Conservation (phyloP, 2,113 vertebrate genomes). For the Laterallus jamaicensis region DNA sequence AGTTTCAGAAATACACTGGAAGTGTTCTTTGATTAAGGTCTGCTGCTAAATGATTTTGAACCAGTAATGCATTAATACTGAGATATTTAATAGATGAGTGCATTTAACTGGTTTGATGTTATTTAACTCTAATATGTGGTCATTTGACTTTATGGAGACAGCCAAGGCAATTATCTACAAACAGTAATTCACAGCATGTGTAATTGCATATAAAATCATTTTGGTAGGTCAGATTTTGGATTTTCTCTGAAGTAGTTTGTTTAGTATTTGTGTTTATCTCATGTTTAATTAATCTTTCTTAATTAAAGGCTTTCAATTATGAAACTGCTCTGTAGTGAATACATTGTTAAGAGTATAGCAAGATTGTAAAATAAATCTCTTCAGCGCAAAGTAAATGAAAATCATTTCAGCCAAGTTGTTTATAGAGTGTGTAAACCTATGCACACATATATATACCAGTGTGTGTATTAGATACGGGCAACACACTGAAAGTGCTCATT, state of each 20-base stretch:
- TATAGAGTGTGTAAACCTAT: background rate
- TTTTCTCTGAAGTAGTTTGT: constrained; percentile 68
- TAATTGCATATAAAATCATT: constrained; percentile 67
- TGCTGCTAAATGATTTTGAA: constrained; percentile 44
- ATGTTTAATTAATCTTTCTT: constrained; percentile 64
- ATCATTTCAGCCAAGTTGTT: background rate
- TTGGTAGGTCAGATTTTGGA: constrained; percentile 53
- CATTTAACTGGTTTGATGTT: constrained; percentile 49
- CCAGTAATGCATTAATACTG: constrained; percentile 15
- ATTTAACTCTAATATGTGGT: constrained; percentile 53
- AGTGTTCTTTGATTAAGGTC: background rate
- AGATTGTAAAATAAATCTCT: background rate
- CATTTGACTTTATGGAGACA: constrained; percentile 57
- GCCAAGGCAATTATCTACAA: constrained; percentile 70
- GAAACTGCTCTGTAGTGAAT: background rate
- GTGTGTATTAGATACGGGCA: background rate
- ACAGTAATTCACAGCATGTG: constrained; percentile 68
- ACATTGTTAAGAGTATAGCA: background rate
- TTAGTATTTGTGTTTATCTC: constrained; percentile 62
- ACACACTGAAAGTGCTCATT: background rate
- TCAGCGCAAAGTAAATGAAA: background rate
- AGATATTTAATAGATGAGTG: background rate
- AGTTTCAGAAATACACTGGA: background rate
- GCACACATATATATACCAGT: background rate
- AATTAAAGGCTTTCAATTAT: constrained; percentile 61